Base-by-base conservation (phyloP, 2,888 invertebrate genomes). In the Megastigmus dorsalis region DNA sequence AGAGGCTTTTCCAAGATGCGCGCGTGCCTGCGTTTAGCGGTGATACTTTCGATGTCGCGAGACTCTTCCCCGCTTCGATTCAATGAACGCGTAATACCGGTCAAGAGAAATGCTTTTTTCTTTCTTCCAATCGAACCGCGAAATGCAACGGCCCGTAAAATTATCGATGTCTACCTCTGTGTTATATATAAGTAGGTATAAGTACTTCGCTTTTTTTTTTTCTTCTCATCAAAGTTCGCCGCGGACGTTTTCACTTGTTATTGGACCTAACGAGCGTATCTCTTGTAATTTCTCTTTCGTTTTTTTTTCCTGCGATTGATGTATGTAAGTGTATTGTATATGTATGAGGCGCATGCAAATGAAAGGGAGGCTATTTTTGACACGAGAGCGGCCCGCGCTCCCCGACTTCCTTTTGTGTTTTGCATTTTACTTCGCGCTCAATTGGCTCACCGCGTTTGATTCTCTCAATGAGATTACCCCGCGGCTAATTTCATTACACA, bases 11-110 rank as follows among this genome's bases (percentile, higher is more conserved):
- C 48, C 45, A 20, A n/a, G 20, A 45, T 20, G 30, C 60, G 30
- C 60, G 43, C 43, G n/a, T 20, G 48, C 20, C 33, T 30, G 18
- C 30, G 18, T 30, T 3, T 38, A 33, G 5, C 6, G 6, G n/a
- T 15, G 30, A 20, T 18, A 57, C 67, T 57, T 68, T 59, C 57
- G 28, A 48, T 50, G 48, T 36, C 33, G 30, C 20, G 23, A n/a
- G n/a, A 43, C 6, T 10, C 30, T 41, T 59, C 38, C 26, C 38
- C 45, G 30, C 1, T 52, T 30, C 45, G 30, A 15, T 52, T 30
- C 15, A n/a, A 26, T 30, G 59, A 15, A 26, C 13, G 23, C 9
- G 55, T 18, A 15, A 18, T 15, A 43, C 15, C n/a, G 4, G 28
- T 0, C 6, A 28, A 23, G 13, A 23, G 23, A 55, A 30, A 10